These are phyloP conservation scores for Bubo bubo DNA, from an alignment of 2,113 vertebrate genomes.

Conservation along the genomic window DNA sequence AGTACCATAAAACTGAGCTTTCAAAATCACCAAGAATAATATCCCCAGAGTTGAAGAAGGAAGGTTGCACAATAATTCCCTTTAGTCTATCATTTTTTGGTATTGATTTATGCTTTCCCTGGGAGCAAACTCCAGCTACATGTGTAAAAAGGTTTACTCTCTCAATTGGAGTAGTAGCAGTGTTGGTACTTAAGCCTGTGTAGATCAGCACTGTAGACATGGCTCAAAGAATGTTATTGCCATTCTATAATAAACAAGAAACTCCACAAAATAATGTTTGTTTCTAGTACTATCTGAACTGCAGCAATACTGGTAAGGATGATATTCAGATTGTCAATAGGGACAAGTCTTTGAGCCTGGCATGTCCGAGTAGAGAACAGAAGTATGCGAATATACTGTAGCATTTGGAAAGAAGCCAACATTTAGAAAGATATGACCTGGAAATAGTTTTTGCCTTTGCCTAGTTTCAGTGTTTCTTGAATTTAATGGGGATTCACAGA, in stretches of 20 bases:
- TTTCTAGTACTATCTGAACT: not conserved
- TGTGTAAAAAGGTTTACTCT: not conserved
- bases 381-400: not conserved
- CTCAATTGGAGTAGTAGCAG: not conserved
- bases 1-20: conserved; percentile 1
- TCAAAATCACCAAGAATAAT: not conserved
- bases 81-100: not conserved
- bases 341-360: not conserved
- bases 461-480: not conserved
- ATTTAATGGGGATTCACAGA: not conserved
- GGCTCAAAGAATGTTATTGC: not conserved
- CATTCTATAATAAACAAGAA: not conserved
- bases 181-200: not conserved
- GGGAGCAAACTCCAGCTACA: not conserved
- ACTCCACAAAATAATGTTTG: not conserved
- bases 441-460: not conserved
- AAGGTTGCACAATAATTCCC: not conserved
- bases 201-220: not conserved
- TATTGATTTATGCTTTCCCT: not conserved
- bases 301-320: not conserved
- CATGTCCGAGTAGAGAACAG: not conserved
- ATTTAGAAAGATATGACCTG: not conserved
- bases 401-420: not conserved
- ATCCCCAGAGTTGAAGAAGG: not conserved
- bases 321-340: not conserved